These are phyloP conservation scores for Falcaria lacertinaria DNA, from an alignment of 2,888 invertebrate species.

Conservation along the genomic window DNA sequence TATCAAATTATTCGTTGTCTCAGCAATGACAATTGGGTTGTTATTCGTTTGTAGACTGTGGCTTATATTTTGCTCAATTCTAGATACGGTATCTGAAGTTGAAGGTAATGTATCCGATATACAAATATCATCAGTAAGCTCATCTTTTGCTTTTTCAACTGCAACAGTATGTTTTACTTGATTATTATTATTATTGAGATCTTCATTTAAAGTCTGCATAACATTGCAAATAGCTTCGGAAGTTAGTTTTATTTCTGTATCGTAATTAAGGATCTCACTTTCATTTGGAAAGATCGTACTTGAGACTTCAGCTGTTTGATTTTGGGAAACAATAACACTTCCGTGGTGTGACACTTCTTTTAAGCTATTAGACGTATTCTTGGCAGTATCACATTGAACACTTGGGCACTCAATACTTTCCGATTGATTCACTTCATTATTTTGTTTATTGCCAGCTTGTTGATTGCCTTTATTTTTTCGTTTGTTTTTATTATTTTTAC, in stretches of 20 bases:
- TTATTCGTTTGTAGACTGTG: too few species aligned
- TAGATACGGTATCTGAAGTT: neutral
- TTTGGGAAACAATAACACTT: neutral
- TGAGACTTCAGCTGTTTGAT: neutral
- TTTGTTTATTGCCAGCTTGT: slow-evolving; percentile 37
- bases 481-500: slow-evolving; percentile 72
- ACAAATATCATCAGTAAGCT: neutral
- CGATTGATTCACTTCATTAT: slow-evolving; percentile 32
- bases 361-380: neutral
- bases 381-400: slow-evolving; percentile 18
- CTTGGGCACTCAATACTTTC: slow-evolving; percentile 29
- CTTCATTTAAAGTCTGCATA: slow-evolving; percentile 21
- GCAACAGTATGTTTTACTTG: slow-evolving; percentile 6
- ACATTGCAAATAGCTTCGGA: slow-evolving; percentile 12
- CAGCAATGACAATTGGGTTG: neutral
- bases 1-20: neutral
- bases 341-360: neutral
- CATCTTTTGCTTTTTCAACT: neutral
- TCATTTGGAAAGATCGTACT: neutral
- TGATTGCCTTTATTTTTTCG: slow-evolving; percentile 63
- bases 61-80: neutral
- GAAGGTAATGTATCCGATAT: neutral
- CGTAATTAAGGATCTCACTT: neutral
- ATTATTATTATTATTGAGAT: slow-evolving; percentile 45
- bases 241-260: slow-evolving; percentile 7